Base-by-base conservation (phyloP, 2,797 vertebrate genomes). In the Anolis apletophallus region DNA sequence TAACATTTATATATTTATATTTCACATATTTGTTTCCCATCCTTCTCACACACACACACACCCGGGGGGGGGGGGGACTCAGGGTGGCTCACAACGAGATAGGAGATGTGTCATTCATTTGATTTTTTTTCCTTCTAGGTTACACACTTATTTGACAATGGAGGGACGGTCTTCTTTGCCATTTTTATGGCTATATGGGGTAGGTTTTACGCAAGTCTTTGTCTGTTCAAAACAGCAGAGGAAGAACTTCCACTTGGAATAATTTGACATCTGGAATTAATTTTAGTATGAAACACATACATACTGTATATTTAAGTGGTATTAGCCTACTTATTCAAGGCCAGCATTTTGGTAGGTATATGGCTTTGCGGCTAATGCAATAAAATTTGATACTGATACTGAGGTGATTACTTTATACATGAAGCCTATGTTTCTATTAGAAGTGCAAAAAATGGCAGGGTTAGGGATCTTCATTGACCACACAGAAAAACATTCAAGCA, bases 141-240 rank as follows among this genome's bases (percentile, higher is more conserved):
- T 92, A 99, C 99, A 54, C 97, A 98, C 96, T 97, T 99, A 88
- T 99, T 99, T 96, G 99, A 99, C 95, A 99, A 99, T 4, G 98
- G 99, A 87, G 99, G 99, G 59, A 99, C 99, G 57, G 99, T 99
- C 89, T 99, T 99, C 97, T 99, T 99, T 89, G 99, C 99, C 61
- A 99, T 99, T 96, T 99, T 99, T 96, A 99, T 99, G 99, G 99
- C 99, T 91, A 99, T 99, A 94, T 99, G 99, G 99, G 99, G 99
- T 99, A 97, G 96, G 99, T 96, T 13, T 10, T 34, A 14, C 36
- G 75, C 76, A 32, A 3, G 81, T 88, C 52, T 34, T 26, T 32
- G n/a, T 50, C 14, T 11, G 1, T 88, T 61, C 17, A 59, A 13
- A 46, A 67, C 59, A 78, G 23, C 54, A 68, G 36, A 11, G 64